Evolutionary conservation across 2,797 vertebrate species (phyloP), one percentile per base, ranked within the genome.

Genomic region (Graptemys geographica): DNA sequence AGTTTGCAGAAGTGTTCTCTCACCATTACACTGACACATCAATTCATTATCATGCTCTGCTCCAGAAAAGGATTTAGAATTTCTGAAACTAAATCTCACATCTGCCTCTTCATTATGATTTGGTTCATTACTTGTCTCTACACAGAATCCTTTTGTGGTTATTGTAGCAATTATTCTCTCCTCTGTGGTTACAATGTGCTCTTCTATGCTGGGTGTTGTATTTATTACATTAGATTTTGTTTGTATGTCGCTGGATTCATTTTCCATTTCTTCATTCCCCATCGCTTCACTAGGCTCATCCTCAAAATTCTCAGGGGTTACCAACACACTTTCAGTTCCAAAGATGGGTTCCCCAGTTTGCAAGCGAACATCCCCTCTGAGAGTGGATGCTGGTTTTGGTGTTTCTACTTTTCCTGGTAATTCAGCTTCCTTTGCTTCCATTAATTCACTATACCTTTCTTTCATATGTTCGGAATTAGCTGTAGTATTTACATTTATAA

Each of bases 181-280:
- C 23, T 88, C 89, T 21, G 4, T 78, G 1, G 84, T 10, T 41
- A 52, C 88, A 12, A 53, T 9, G 2, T 65, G 56, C 21, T 90
- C 87, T 55, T 51, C 90, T 33, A 11, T 9, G 52, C 80, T 2
- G 8, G 81, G 55, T 27, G 52, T 57, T 79, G 8, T 23, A 80
- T 28, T 47, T 88, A 31, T n/a, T 5, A 0, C n/a, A 83, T 89
- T 74, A 83, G 27, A 79, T 90, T 93, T 19, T 88, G 76, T 4
- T 11, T 59, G 87, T 18, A 2, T 1, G 33, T 69, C 84, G 87
- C 88, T 85, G 76, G 82, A 72, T n/a, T 91, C 90, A 49, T 90
- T 94, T 94, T 85, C 90, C 84, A 47, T 28, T 27, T 55, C 47
- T 59, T 94, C 90, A 56, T 80, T 93, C 80, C 80, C 79, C 79